Evolutionary conservation across 2,888 invertebrate species (phyloP), one percentile per base, ranked within the genome.

Genomic region (Drosophila mayaguana): DNA sequence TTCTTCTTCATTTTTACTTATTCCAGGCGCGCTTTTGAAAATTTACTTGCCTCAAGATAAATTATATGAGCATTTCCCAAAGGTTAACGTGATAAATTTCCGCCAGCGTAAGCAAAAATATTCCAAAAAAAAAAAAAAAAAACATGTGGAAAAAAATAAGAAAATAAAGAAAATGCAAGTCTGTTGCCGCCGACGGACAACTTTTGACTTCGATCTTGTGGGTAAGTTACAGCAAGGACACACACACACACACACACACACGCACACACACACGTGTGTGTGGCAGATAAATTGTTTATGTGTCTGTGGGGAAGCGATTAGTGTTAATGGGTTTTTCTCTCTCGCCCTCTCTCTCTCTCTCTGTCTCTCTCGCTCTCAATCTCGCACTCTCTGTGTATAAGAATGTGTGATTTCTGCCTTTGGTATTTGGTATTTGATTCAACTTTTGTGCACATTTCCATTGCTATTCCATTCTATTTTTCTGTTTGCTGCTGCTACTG

Each of bases 251-350:
- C 63, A 72, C 64, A 69, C 53, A 61, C 68, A 57, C 65, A 67
- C 66, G 55, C 63, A 69, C 70, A 55, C 54, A 61, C 71, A 74
- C 75, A 56, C 72, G 43, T 45, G 51, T 63, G 57, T 64, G 79
- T 82, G 78, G 65, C 83, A 79, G 91, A 90, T 89, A 89, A 89
- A 90, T 90, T 90, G 91, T 89, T 89, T 89, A 90, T 90, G 90
- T 90, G 89, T 89, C 89, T 90, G 89, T 84, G 77, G 89, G 89
- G 89, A 90, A 90, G 88, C 90, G 91, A 90, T 89, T 89, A 89
- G 91, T 89, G 89, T 89, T 90, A 89, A 89, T 90, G 89, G 87
- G 81, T 88, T 89, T 78, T 75, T 56, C 64, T 78, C 69, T 63
- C 53, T 48, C 40, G 2, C 28, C 12, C 55, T 3, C 40, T 28